Percentiles rank a stretch among this genome's conserved stretches.
These are phyloP conservation scores for Brachionichthys hirsutus DNA, from an alignment of 2,113 vertebrate genomes.

Conservation along the genomic window DNA sequence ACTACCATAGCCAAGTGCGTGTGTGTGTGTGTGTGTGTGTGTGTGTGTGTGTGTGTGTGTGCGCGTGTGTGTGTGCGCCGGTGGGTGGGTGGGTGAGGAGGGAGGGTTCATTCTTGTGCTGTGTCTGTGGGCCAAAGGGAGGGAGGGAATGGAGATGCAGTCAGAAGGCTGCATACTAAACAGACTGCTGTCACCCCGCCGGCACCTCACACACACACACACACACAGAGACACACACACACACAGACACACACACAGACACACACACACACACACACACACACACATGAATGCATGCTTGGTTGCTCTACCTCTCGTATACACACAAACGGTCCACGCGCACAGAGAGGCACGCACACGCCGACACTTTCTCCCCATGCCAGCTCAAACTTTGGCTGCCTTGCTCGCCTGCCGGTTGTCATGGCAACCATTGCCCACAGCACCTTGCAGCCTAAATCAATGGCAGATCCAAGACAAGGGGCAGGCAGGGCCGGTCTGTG, in stretches of 20 bases:
- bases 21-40: constrained; percentile 5
- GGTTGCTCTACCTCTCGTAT: constrained; percentile 47
- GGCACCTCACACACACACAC: constrained; percentile 34
- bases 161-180: constrained; percentile 73
- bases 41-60: neutral
- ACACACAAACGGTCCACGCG: constrained; percentile 13
- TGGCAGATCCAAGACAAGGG: constrained; percentile 68
- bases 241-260: constrained; percentile 44
- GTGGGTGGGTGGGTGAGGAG: no score
- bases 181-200: constrained; percentile 71
- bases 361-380: constrained; percentile 51
- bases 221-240: constrained; percentile 32
- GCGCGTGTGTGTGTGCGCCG: constrained; percentile 19
- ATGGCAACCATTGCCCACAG: constrained; percentile 80
- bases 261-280: constrained; percentile 39
- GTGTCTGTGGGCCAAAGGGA: constrained; percentile 64
- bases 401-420: constrained; percentile 77
- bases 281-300: constrained; percentile 48
- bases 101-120: constrained; percentile 53
- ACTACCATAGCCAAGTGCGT: constrained; percentile 3
- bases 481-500: constrained; percentile 37
- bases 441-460: constrained; percentile 79
- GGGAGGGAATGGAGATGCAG: constrained; percentile 60
- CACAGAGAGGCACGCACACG: constrained; percentile 4
- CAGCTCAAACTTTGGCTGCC: constrained; percentile 77